Base-by-base conservation (phyloP, 1,140 invertebrate genomes). In the Brachionus paranguensis region DNA sequence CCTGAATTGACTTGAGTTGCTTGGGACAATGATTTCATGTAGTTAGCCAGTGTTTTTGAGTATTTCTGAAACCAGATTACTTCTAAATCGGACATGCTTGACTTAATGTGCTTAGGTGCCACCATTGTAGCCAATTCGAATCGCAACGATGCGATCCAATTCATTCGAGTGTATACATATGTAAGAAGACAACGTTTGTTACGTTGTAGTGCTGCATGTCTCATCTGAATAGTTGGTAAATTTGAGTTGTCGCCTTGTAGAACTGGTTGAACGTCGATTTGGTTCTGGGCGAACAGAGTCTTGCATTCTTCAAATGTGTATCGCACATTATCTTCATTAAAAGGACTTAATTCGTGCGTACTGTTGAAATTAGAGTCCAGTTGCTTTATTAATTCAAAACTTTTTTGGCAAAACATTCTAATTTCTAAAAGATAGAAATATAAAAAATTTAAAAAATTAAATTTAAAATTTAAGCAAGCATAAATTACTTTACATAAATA, bases 111-210 rank as follows among this genome's bases (percentile, higher is more conserved):
- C 24, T 50, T 85, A 6, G 81, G 47, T 3, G 96, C 96, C 81
- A 98, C 88, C 50, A 96, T 93, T 83, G 94, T 93, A 3, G 96
- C 96, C 88, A 97, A 94, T 87, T 96, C 94, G 96, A 96, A 98
- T 72, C 96, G 90, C 88, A 97, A 91, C 64, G 94, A 92, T 85
- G 93, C 92, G 20, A 98, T 92, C 86, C 93, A 92, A 85, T 92
- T 91, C 87, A 97, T 90, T 86, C 96, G 91, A 86, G 95, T 94
- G 87, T 95, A 92, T 85, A 97, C 89, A 88, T 98, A 97, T 0
- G 95, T 93, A 11, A 97, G 87, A 1, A 97, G 88, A 88, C 95
- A 97, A 65, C 96, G 91, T 88, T 96, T 94, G 86, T 97, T 96
- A 68, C 96, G 91, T 88, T 95, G 93, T 43, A 97, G 87, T 5